Evolutionary conservation across 2,888 invertebrate genomes (phyloP), one percentile per base, ranked within the genome.

Genomic region (Panzeria rudis): DNA sequence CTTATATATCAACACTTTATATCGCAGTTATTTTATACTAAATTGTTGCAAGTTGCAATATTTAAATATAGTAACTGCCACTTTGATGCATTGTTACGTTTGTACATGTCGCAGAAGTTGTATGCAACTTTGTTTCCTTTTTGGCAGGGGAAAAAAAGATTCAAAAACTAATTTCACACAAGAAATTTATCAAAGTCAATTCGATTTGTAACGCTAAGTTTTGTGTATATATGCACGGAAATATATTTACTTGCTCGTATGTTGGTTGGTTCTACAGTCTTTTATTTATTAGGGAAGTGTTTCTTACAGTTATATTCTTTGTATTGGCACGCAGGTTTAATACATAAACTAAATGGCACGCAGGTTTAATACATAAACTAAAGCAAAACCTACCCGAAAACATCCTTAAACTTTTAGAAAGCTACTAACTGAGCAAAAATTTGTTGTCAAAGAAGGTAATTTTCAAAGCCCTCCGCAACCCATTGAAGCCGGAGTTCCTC

Each of bases 151-250:
- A 68, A 52, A 23, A 20, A 9, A 13, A 13, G 0, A 29, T 41
- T 50, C 79, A 84, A 84, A 87, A 87, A 86, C 86, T 86, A 85
- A 87, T 86, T 86, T 83, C 82, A 82, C 80, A 81, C 83, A 76
- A 69, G 84, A 86, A 83, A 86, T 87, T 79, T 84, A 83, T 86
- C 86, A 86, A 83, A 86, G 86, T 87, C 86, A 86, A 83, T 87
- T 78, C 85, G 83, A 86, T 87, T 87, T 86, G 86, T 83, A 84
- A 82, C 75, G 83, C 80, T 75, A 52, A 52, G 66, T 79, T 83
- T 69, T 61, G n/a, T 59, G 20, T 25, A 25, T 38, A 9, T 17
- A 9, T 20, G 20, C 38, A 13, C 6, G 13, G 0, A 20, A 50
- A 50, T 32, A 38, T 20, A 7, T 17, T 41, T 32, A 17, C n/a